phyloP scores from a whole-genome alignment of 1,140 invertebrate genomes.

The Drosophila malerkotliana region DNA sequence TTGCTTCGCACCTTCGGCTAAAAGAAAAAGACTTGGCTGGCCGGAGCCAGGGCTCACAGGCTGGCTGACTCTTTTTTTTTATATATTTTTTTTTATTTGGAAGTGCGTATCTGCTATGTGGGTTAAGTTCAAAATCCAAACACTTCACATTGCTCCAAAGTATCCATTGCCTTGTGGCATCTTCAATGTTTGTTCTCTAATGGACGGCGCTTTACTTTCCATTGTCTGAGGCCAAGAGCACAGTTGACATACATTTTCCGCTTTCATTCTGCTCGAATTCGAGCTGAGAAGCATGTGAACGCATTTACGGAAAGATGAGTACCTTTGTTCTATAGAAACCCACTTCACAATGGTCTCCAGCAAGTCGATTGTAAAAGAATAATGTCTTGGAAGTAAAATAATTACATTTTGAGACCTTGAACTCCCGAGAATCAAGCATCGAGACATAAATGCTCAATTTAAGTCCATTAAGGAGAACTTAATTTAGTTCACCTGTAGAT shows the following conservation, averaged over 20 bases:
- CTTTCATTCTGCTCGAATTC: conserved; percentile 33
- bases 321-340: conserved; percentile 28
- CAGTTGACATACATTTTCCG: conserved; percentile 62
- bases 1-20: conserved; percentile 64
- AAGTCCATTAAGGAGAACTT: conserved; percentile 6
- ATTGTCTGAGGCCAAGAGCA: conserved; percentile 56
- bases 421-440: neutral
- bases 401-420: conserved; percentile 5
- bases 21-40: neutral
- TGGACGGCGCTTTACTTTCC: conserved; percentile 72
- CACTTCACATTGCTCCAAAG: conserved; percentile 52
- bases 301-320: conserved; percentile 24
- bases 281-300: conserved; percentile 11
- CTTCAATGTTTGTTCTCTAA: conserved; percentile 59
- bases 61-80: neutral
- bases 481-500: neutral
- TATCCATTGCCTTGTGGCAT: conserved; percentile 56
- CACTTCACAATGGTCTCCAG: conserved; percentile 9
- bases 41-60: neutral
- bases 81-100: conserved; percentile 24
- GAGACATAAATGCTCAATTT: neutral
- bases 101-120: conserved; percentile 37
- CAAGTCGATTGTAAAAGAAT: conserved; percentile 19
- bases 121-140: conserved; percentile 76
- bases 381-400: conserved; percentile 23